Percentiles rank a stretch among this genome's conserved stretches.
Conservation (phyloP, 2,888 invertebrate species). For the Sinentomon sp. region DNA sequence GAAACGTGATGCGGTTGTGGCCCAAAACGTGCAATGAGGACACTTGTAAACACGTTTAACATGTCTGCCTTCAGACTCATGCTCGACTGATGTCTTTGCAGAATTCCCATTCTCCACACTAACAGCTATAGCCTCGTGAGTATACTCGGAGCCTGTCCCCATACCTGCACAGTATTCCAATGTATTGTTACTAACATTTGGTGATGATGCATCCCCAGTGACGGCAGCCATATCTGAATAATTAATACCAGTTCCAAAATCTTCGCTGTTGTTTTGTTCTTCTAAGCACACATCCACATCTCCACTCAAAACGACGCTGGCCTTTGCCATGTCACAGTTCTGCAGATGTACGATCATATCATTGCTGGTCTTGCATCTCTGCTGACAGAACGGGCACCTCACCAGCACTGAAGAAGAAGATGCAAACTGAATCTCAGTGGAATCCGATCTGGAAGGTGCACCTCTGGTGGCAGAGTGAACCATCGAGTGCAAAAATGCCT, state of each 20-base stretch:
- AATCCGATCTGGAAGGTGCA: neutral
- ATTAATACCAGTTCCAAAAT: too few species aligned
- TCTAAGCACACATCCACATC: too few species aligned
- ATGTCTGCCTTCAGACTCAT: conserved; percentile 45
- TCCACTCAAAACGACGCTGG: too few species aligned
- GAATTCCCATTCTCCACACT: conserved; percentile 61
- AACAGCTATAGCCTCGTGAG: too few species aligned
- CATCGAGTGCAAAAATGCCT: conserved; percentile 49
- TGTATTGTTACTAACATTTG: too few species aligned
- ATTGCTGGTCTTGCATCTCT: conserved; percentile 55
- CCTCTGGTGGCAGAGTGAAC: conserved; percentile 16
- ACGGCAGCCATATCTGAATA: too few species aligned
- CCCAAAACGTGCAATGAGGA: conserved; percentile 75
- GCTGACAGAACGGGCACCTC: conserved; percentile 62
- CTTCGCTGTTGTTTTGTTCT: too few species aligned
- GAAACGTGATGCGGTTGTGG: conserved; percentile 69
- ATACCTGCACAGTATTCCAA: too few species aligned
- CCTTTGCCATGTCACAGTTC: conserved; percentile 28
- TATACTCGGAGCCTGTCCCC: too few species aligned
- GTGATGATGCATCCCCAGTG: too few species aligned
- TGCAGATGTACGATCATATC: conserved; percentile 47
- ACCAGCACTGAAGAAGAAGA: too few species aligned
- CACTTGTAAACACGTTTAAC: conserved; percentile 68
- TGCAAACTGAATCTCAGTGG: too few species aligned
- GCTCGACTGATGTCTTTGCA: conserved; percentile 60